phyloP scores from a whole-genome alignment of 2,113 vertebrate genomes.

The Fregetta grallaria region DNA sequence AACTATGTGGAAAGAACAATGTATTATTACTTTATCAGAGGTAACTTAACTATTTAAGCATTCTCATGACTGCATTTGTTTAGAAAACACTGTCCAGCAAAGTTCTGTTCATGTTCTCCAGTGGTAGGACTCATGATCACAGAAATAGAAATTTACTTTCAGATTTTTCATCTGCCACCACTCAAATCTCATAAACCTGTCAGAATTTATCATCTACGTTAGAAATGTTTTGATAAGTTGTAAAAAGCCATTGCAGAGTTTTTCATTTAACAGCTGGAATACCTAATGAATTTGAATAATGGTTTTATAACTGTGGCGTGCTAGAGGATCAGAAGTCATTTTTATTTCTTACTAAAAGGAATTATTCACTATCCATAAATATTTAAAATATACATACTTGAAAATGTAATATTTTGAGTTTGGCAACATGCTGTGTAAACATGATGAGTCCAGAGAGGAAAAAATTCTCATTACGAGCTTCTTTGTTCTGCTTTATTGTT shows the following conservation, averaged over 20 bases:
- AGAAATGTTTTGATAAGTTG: not conserved
- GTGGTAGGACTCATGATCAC: not conserved
- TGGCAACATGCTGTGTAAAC: not conserved
- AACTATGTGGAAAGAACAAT: not conserved
- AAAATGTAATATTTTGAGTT: not conserved
- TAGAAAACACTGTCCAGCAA: not conserved
- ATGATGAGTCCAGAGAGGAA: not conserved
- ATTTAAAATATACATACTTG: not conserved
- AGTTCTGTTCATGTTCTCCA: not conserved
- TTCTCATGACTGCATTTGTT: not conserved
- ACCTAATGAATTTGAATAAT: not conserved
- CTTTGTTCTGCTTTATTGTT: not conserved
- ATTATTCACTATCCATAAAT: not conserved
- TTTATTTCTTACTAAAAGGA: slow-evolving; percentile 11
- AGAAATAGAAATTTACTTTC: not conserved
- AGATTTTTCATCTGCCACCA: not conserved
- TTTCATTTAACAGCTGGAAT: slow-evolving; percentile 9
- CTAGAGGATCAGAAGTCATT: not conserved
- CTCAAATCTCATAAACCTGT: not conserved
- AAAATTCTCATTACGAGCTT: not conserved
- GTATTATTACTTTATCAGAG: not conserved
- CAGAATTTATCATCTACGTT: not conserved
- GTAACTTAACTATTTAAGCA: not conserved
- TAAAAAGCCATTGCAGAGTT: not conserved
- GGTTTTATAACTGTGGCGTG: not conserved